These are phyloP conservation scores for Pseudocheirus occidentalis DNA, from an alignment of 2,797 vertebrate genomes.

Conservation along the genomic window DNA sequence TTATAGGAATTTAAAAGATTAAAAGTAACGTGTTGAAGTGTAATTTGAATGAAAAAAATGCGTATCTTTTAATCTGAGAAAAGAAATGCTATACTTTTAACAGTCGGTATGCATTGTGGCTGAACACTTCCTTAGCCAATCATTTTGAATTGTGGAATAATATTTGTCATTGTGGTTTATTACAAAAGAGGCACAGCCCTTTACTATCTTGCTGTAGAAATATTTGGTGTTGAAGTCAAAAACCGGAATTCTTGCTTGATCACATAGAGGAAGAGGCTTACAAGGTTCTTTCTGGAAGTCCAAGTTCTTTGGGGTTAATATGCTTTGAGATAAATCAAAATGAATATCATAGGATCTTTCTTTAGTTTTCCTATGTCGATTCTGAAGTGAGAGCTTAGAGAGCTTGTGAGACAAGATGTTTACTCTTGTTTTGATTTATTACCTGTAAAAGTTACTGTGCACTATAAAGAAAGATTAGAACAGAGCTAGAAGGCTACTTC, in stretches of 20 bases:
- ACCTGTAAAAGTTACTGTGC: background rate
- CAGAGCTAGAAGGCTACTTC: conserved; percentile 15
- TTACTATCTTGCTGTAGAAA: conserved; percentile 27
- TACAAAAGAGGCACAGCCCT: background rate
- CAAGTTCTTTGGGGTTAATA: background rate
- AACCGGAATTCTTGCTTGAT: conserved; percentile 21
- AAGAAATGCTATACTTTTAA: background rate
- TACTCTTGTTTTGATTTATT: conserved; percentile 4
- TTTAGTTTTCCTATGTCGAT: background rate
- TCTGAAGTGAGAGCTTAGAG: background rate
- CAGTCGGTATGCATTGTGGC: background rate
- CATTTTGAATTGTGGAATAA: background rate
- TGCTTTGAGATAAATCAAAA: background rate
- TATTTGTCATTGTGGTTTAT: conserved; percentile 3
- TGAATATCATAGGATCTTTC: conserved; percentile 2
- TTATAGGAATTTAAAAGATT: background rate
- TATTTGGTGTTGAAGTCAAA: conserved; percentile 34
- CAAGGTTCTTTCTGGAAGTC: conserved; percentile 22
- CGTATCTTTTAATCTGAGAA: background rate
- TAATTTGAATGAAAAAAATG: background rate
- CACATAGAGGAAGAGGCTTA: conserved; percentile 29
- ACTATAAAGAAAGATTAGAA: conserved; percentile 2
- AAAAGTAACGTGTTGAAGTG: background rate
- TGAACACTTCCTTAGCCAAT: background rate
- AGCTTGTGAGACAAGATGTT: background rate